phyloP scores from a whole-genome alignment of 2,888 invertebrate genomes.

The Epinotia brunnichana region DNA sequence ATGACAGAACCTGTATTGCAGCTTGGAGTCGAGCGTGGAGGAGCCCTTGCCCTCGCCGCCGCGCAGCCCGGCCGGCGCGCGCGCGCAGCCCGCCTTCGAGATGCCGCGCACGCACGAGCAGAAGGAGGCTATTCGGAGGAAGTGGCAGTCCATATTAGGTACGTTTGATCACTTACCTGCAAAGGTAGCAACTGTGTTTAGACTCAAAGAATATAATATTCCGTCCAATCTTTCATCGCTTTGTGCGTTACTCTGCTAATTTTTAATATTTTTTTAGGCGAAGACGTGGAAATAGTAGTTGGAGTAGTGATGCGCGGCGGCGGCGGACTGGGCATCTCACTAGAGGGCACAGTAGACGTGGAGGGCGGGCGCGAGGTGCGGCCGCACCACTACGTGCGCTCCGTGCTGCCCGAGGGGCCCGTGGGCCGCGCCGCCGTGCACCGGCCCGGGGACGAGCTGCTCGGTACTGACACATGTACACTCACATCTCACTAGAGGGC shows the following conservation, averaged over 20 bases:
- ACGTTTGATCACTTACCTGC: slow-evolving; percentile 1
- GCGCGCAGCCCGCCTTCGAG: slow-evolving; percentile 71
- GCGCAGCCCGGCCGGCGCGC: slow-evolving; percentile 51
- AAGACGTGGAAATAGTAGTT: slow-evolving; percentile 80
- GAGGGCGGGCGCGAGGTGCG: slow-evolving; percentile 98
- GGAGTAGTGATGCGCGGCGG: slow-evolving; percentile 87
- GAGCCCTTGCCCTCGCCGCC: slow-evolving; percentile 56
- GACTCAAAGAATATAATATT: too few species aligned
- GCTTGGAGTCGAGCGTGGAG: slow-evolving; percentile 57
- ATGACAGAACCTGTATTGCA: slow-evolving; percentile 27
- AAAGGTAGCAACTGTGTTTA: too few species aligned
- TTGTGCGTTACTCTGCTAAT: neutral
- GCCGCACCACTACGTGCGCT: slow-evolving; percentile 99
- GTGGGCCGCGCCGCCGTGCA: slow-evolving; percentile 96
- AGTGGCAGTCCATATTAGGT: slow-evolving; percentile 92
- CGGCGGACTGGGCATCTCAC: slow-evolving; percentile 97
- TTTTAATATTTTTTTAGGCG: slow-evolving; percentile 66
- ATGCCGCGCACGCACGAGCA: slow-evolving; percentile 87
- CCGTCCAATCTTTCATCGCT: neutral
- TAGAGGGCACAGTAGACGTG: slow-evolving; percentile 99
- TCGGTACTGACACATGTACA: slow-evolving; percentile 82
- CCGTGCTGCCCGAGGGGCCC: slow-evolving; percentile 98
- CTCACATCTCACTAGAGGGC: slow-evolving; percentile 98
- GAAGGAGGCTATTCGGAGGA: slow-evolving; percentile 90
- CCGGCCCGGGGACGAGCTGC: slow-evolving; percentile 96